A percentile compares a stretch with the other conserved stretches of the same genome.
These are phyloP conservation scores for Heliconius melpomene DNA, from an alignment of 1,140 invertebrate species.

Conservation along the genomic window DNA sequence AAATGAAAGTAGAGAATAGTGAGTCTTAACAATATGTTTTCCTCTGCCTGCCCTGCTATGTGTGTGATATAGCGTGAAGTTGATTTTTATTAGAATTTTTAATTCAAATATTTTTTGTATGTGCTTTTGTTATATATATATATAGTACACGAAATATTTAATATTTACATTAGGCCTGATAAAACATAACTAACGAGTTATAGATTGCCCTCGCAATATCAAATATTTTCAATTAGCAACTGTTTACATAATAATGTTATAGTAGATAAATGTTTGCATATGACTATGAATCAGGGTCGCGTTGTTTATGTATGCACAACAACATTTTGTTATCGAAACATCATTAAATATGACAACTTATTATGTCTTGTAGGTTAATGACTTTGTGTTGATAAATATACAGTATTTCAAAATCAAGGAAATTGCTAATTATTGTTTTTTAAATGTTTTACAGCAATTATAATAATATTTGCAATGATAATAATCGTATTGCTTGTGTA, in stretches of 20 bases:
- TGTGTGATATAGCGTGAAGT: too few relatives aligned
- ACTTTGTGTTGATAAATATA: conserved; percentile 32
- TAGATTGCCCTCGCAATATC: neutral
- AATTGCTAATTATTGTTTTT: conserved; percentile 5
- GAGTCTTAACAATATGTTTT: too few relatives aligned
- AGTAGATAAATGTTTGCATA: neutral
- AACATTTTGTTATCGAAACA: neutral
- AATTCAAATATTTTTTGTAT: neutral
- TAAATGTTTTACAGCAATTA: neutral
- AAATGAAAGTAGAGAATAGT: too few relatives aligned
- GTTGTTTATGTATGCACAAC: neutral
- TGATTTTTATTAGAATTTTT: too few relatives aligned
- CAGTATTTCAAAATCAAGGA: conserved; percentile 22
- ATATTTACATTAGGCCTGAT: neutral
- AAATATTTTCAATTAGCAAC: conserved; percentile 21
- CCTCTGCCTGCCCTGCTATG: too few relatives aligned
- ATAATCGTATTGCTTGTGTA: too few relatives aligned
- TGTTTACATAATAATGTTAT: conserved; percentile 13
- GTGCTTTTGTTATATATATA: neutral
- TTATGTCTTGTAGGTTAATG: conserved; percentile 41
- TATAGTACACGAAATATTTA: neutral
- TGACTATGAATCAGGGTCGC: neutral
- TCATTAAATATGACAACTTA: conserved; percentile 20
- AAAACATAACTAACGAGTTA: neutral
- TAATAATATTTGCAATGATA: neutral